Conservation (phyloP, 1,140 invertebrate species). For the Drosophila sproati region DNA sequence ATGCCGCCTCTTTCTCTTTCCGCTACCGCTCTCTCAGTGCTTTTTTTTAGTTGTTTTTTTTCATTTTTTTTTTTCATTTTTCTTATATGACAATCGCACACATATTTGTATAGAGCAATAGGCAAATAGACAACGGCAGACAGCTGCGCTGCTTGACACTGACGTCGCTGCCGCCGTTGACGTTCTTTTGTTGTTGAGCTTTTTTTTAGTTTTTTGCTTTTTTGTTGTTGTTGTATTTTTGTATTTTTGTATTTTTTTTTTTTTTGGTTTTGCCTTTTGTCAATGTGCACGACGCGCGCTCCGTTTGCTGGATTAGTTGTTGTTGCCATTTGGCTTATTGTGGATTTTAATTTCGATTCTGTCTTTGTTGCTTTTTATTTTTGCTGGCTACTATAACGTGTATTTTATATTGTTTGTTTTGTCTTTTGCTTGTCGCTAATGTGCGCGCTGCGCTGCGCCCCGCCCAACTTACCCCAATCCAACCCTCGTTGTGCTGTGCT, state of each 20-base stretch:
- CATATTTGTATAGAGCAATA: slow-evolving; percentile 5
- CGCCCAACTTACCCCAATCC: slow-evolving; percentile 16
- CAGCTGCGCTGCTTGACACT: slow-evolving; percentile 53
- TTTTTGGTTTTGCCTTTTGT: slow-evolving; percentile 32
- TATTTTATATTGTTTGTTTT: slow-evolving; percentile 51
- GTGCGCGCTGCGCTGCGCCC: slow-evolving; percentile 15
- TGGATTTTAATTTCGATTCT: slow-evolving; percentile 55
- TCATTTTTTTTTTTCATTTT: not conserved
- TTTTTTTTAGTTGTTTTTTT: no score
- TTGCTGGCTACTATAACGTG: slow-evolving; percentile 20
- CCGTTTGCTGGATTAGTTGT: slow-evolving; percentile 48
- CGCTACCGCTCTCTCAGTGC: slow-evolving; percentile 17
- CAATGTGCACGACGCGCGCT: slow-evolving; percentile 45
- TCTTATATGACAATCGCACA: slow-evolving; percentile 27
- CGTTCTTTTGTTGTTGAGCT: slow-evolving; percentile 45
- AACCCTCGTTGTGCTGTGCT: not conserved
- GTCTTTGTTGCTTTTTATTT: slow-evolving; percentile 17
- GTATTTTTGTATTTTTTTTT: slow-evolving; percentile 9
- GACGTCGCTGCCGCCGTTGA: slow-evolving; percentile 25
- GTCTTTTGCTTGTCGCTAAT: slow-evolving; percentile 49
- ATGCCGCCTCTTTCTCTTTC: slow-evolving; percentile 11
- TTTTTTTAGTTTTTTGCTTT: slow-evolving; percentile 28
- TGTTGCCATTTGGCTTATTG: slow-evolving; percentile 51
- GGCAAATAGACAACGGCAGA: slow-evolving; percentile 47
- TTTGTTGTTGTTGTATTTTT: slow-evolving; percentile 16